Conservation (phyloP, 2,113 vertebrate genomes). For the Tautogolabrus adspersus region DNA sequence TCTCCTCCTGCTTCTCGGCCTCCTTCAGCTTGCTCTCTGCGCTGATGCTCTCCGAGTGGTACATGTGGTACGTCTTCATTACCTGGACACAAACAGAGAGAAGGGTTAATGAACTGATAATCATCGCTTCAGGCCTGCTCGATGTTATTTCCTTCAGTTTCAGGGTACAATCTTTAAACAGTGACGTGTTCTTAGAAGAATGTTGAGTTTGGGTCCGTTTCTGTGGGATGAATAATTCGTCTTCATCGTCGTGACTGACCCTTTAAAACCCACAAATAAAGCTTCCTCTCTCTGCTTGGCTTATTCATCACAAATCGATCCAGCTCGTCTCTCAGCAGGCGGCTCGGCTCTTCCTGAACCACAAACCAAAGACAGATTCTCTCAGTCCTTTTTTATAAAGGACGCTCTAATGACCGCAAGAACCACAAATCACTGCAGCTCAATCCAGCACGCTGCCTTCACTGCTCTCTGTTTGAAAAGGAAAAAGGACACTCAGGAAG, state of each 20-base stretch:
- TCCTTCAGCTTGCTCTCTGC: conserved; percentile 98
- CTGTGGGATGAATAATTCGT: conserved; percentile 33
- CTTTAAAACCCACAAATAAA: conserved; percentile 27
- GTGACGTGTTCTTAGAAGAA: neutral
- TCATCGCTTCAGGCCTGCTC: too few relatives aligned
- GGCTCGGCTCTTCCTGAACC: conserved; percentile 33
- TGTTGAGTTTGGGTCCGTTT: conserved; percentile 17
- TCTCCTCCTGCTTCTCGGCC: conserved; percentile 98
- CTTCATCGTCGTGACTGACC: neutral
- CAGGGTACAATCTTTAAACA: neutral
- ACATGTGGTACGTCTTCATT: conserved; percentile 99
- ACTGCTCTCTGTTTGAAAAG: neutral
- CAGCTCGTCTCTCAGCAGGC: conserved; percentile 28
- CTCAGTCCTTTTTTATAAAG: conserved; percentile 31
- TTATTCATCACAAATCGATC: conserved; percentile 55
- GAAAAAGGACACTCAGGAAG: neutral
- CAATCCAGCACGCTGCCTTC: conserved; percentile 36
- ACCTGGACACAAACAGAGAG: conserved; percentile 83
- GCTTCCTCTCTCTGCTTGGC: conserved; percentile 26
- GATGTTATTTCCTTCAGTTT: too few relatives aligned
- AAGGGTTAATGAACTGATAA: neutral
- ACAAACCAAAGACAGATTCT: conserved; percentile 57
- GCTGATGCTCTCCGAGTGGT: conserved; percentile 96
- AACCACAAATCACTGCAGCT: conserved; percentile 50
- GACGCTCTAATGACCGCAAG: conserved; percentile 16